Evolutionary conservation across 2,797 vertebrate species (phyloP).

Genomic region (Synanceia verrucosa): DNA sequence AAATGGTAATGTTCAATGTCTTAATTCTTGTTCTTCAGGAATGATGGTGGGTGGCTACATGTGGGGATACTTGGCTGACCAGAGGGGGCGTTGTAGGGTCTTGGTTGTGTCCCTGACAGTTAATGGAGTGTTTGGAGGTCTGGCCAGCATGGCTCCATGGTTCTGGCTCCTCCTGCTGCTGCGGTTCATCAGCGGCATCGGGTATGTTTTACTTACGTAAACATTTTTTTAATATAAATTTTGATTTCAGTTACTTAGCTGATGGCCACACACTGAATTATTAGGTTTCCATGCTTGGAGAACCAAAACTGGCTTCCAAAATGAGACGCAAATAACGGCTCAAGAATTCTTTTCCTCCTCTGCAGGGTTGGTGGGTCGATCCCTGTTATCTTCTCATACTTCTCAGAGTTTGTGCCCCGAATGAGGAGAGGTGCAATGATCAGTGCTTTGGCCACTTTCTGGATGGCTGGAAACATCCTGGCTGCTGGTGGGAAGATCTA

Average conservation of each 20-base stretch:
- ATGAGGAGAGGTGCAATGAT: conserved; percentile 81
- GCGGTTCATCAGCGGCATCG: conserved; percentile 82
- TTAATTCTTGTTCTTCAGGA: conserved; percentile 55
- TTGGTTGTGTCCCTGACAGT: conserved; percentile 78
- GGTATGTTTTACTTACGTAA: conserved; percentile 55
- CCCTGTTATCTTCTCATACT: conserved; percentile 86
- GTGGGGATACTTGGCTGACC: conserved; percentile 84
- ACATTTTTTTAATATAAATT: not conserved
- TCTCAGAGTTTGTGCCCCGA: conserved; percentile 84
- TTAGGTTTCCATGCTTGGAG: not conserved
- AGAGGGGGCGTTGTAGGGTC: conserved; percentile 76
- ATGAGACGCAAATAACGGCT: not conserved
- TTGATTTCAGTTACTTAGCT: not conserved
- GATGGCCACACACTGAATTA: not conserved
- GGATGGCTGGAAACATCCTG: conserved; percentile 86
- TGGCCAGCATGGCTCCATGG: conserved; percentile 73
- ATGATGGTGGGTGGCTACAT: conserved; percentile 86
- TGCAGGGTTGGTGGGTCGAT: conserved; percentile 84
- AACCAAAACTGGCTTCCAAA: not conserved
- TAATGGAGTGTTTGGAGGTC: conserved; percentile 81
- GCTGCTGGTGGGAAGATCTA: conserved; percentile 75
- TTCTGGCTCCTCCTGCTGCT: conserved; percentile 84
- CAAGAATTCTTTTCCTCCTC: not conserved
- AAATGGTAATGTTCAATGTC: not conserved
- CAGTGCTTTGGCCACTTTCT: conserved; percentile 84